Base-by-base conservation (phyloP, 1,140 invertebrate species). In the Mizuhopecten yessoensis region DNA sequence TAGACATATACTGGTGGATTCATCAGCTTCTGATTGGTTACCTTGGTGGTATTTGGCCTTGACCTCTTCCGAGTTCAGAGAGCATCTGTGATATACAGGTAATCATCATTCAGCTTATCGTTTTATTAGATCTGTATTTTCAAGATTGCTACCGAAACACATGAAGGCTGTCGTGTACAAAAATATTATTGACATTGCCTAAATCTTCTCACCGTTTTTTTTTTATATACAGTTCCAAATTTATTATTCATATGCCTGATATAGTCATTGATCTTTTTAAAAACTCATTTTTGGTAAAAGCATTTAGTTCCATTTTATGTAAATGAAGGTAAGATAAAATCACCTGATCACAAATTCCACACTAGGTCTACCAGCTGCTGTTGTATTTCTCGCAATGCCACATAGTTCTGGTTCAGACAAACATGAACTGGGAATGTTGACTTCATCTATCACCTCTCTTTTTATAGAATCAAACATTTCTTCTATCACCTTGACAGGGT, bases 381-480 rank as follows among this genome's bases (percentile, higher is more conserved):
- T 92, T 10, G 92, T 94, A 94, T 96, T 97, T 39, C 94, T 93
- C 33, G 94, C 93, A 75, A 96, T 93, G 15, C 96, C 96, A 42
- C 96, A 90, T 15, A 96, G 87, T 29, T 94, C n/a, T 45, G 96
- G 96, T 17, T 92, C 89, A 15, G 92, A 92, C 1, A 97, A 91
- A 45, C 39, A 88, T 13, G 89, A 29, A 33, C 20, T 11, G 49
- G 96, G 95, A 90, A 97, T 94, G 90, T 96, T 96, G 0, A 96
- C 95, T 94, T 97, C 96, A 94, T 96, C 96, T 86, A 93, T 92
- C 10, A 97, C 93, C 93, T 97, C 96, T 89, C 95, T 89, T 0
- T 96, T 45, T 33, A 96, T 95, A 3, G 96, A 97, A 87, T 95
- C 89, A 94, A 96, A 97, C 75, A 97, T 94, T 94, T 97, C 96